phyloP scores from a whole-genome alignment of 2,113 vertebrate species.

The Festucalex cinctus region DNA sequence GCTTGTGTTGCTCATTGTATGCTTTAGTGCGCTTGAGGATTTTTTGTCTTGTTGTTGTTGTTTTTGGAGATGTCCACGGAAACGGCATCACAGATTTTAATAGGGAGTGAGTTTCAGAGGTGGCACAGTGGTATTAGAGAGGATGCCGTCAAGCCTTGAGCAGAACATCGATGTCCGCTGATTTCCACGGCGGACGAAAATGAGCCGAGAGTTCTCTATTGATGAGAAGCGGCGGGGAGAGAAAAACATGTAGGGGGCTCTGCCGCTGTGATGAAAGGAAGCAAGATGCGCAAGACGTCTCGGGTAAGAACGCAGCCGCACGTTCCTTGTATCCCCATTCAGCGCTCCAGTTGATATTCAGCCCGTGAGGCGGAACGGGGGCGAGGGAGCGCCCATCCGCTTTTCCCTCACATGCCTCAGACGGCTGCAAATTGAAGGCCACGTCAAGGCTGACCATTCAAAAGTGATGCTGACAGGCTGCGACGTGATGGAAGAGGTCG shows the following conservation, averaged over 20 bases:
- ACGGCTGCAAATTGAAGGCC: constrained; percentile 64
- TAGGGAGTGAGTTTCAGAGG: constrained; percentile 1
- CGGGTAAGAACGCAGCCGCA: constrained; percentile 27
- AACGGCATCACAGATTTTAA: constrained; percentile 16
- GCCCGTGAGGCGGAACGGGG: constrained; percentile 37
- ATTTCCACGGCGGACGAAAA: not conserved
- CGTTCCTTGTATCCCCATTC: constrained; percentile 11
- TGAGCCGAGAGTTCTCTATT: constrained; percentile 9
- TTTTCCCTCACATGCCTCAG: constrained; percentile 35
- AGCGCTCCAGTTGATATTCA: constrained; percentile 50
- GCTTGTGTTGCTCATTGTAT: not conserved
- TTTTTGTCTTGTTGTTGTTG: too few species aligned
- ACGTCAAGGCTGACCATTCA: constrained; percentile 49
- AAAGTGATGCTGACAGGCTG: constrained; percentile 24
- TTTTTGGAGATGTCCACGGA: not conserved
- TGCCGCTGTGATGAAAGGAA: constrained; percentile 18
- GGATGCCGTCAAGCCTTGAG: constrained; percentile 44
- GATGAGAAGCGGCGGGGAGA: constrained; percentile 8
- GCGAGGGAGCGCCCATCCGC: constrained; percentile 27
- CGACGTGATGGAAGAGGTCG: constrained; percentile 38
- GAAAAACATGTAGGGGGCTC: not conserved
- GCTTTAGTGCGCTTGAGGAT: not conserved
- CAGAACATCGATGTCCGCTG: constrained; percentile 34
- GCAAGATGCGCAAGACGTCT: constrained; percentile 16
- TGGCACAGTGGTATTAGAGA: constrained; percentile 56